phyloP scores from a whole-genome alignment of 2,888 invertebrate genomes.

The Stegophylla sp. region DNA sequence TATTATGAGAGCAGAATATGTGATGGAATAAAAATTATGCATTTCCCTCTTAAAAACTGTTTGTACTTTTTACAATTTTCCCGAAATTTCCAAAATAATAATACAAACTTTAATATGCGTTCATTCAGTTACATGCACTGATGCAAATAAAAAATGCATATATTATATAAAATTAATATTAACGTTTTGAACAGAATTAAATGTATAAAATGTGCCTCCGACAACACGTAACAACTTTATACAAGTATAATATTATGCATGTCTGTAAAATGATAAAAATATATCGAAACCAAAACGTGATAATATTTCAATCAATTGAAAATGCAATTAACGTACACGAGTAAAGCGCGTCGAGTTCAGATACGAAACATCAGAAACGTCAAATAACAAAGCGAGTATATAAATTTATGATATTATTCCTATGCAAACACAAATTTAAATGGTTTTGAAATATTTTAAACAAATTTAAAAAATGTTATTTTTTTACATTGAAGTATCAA shows the following conservation, averaged over 20 bases:
- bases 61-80: no score
- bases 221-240: neutral
- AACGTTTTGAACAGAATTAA: no score
- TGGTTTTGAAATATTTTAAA: neutral
- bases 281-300: neutral
- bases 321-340: conserved; percentile 33
- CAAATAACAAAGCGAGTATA: neutral
- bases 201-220: neutral
- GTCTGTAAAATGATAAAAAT: conserved; percentile 23
- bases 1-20: no score
- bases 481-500: neutral
- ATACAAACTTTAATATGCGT: no score
- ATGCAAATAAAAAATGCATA: no score
- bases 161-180: no score
- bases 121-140: no score
- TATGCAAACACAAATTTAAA: neutral
- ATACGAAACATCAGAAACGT: conserved; percentile 23
- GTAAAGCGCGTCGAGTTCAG: conserved; percentile 25
- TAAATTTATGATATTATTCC: neutral
- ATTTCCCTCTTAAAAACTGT: no score
- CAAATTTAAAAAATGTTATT: neutral
- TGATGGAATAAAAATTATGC: no score
- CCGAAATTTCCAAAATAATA: no score
- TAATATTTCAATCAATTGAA: conserved; percentile 36
- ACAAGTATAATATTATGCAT: neutral